Base-by-base conservation (phyloP, 2,888 invertebrate genomes). In the Gastracanthus pulcherrimus region DNA sequence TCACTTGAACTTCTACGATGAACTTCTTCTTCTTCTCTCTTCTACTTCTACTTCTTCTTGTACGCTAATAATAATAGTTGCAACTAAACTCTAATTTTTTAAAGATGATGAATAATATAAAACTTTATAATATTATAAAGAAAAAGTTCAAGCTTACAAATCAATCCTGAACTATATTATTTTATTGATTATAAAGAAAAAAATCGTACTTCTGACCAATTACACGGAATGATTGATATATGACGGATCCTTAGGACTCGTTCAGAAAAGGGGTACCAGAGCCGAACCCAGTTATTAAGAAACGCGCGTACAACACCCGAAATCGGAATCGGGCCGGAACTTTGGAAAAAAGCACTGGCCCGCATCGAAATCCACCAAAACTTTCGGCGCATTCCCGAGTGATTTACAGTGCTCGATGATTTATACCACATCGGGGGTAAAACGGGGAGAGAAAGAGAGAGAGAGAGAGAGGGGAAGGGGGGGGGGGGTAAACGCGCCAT, bases 341-440 rank as follows among this genome's bases (percentile, higher is more conserved):
- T 36, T 11, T 13, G 72, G 48, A 76, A 74, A 82, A 74, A 82
- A 67, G 75, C 45, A 16, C n/a, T n/a, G n/a, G 38, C 48, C 38
- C 34, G 7, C 29, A 19, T 55, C 55, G 36, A 76, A 80, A 76
- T 69, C 38, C 34, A n/a, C 6, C 38, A 75, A 87, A 87, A 87
- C 86, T 88, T 88, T 89, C 86, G 84, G 85, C 88, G 85, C 87
- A 87, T 85, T 85, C 85, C 71, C 82, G 82, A 82, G 84, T 89
- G 90, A 89, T 89, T 90, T 90, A 89, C 85, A 84, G 85, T 85
- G 84, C 67, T 41, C 70, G 82, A 87, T 89, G 91, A 91, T 91
- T 91, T 91, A 91, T 89, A 86, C 70, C 67, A 80, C 82, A 55
- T 26, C 62, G 69, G 69, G 82, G 80, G 55, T 74, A 26, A 85